Evolutionary conservation across 2,113 vertebrate species (phyloP).

Genomic region (Tichodroma muraria): DNA sequence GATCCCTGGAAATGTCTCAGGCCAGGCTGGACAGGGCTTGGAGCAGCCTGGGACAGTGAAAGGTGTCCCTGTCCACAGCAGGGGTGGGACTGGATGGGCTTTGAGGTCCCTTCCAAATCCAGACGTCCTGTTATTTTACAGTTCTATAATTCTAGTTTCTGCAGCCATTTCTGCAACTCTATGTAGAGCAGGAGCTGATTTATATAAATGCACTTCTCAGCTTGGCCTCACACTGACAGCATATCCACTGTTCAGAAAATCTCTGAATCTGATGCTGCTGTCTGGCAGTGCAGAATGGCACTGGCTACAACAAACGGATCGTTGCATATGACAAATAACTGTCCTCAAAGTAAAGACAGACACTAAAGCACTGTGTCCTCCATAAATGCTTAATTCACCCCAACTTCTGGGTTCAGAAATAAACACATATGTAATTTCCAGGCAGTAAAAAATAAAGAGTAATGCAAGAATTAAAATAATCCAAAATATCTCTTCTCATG

Average conservation of each 20-base stretch:
- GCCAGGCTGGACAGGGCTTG: rapidly evolving
- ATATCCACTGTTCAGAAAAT: not conserved
- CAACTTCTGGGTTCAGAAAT: not conserved
- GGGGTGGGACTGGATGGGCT: rapidly evolving
- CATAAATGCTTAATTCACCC: not conserved
- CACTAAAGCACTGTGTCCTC: rapidly evolving
- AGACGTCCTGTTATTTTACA: not conserved
- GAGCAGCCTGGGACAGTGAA: not conserved
- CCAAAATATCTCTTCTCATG: not conserved
- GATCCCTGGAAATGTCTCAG: not conserved
- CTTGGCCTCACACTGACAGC: not conserved
- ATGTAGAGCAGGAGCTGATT: not conserved
- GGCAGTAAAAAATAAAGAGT: not conserved
- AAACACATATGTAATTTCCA: not conserved
- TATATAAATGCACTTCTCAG: not conserved
- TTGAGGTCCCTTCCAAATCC: not conserved
- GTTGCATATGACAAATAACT: not conserved
- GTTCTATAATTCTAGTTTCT: not conserved
- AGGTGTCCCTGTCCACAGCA: not conserved
- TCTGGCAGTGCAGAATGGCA: not conserved
- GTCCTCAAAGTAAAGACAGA: not conserved
- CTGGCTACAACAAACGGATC: not conserved
- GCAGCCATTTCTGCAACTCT: not conserved
- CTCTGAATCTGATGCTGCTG: not conserved
- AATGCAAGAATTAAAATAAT: constrained; percentile 10